A percentile compares a stretch with the other conserved stretches of the same genome.
Evolutionary conservation across 1,140 invertebrate species (phyloP).

Genomic region (Neodiprion pinetum): DNA sequence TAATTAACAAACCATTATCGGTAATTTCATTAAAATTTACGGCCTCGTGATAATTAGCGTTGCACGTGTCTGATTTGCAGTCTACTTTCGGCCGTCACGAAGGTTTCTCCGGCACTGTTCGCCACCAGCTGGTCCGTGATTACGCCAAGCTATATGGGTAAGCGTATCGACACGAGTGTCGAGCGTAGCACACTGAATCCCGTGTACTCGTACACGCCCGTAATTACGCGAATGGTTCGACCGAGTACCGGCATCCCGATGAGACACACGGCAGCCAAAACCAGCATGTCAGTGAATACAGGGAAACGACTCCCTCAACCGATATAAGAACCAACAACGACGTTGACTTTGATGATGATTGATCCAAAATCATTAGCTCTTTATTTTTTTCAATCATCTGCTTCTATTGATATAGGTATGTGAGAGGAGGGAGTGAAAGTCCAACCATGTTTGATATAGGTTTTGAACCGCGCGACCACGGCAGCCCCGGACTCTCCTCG

Average conservation of each 20-base stretch:
- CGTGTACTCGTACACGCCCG: constrained; percentile 19
- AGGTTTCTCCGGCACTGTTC: not conserved
- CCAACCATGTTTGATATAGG: too few relatives aligned
- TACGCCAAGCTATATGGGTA: too few relatives aligned
- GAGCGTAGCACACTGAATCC: not conserved
- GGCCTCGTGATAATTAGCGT: constrained; percentile 19
- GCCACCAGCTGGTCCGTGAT: not conserved
- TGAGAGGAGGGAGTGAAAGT: too few relatives aligned
- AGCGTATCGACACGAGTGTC: not conserved
- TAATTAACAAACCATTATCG: too few relatives aligned
- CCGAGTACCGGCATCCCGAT: constrained; percentile 20
- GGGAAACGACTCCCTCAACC: not conserved
- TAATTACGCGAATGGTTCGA: constrained; percentile 24
- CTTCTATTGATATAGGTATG: too few relatives aligned
- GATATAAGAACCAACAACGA: not conserved
- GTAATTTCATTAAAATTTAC: constrained; percentile 27
- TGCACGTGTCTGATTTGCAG: constrained; percentile 29
- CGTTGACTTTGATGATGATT: not conserved
- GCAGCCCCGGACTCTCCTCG: too few relatives aligned
- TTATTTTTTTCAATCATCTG: too few relatives aligned
- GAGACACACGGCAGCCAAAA: not conserved
- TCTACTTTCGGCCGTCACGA: not conserved
- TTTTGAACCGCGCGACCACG: too few relatives aligned
- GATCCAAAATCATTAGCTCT: too few relatives aligned
- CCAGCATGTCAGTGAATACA: constrained; percentile 19